Conservation (phyloP, 2,888 invertebrate genomes). For the Emmelina monodactyla region DNA sequence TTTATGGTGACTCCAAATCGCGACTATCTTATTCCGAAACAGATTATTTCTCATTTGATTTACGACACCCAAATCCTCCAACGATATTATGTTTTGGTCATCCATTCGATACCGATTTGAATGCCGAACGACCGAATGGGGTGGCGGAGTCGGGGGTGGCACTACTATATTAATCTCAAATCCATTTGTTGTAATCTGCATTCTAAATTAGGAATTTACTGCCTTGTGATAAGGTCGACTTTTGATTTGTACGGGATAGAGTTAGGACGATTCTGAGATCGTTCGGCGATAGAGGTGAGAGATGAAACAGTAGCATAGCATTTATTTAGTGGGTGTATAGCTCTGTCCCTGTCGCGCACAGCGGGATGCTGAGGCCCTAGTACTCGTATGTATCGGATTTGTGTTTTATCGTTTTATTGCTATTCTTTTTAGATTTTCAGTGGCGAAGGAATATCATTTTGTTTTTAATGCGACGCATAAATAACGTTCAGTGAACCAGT, state of each 20-base stretch:
- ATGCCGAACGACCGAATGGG: slow-evolving; percentile 63
- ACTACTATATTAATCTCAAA: slow-evolving; percentile 66
- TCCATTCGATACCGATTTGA: slow-evolving; percentile 68
- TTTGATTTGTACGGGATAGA: slow-evolving; percentile 41
- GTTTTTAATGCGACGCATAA: slow-evolving; percentile 62
- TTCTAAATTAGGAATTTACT: slow-evolving; percentile 39
- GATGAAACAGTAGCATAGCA: slow-evolving; percentile 65
- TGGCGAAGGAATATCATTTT: slow-evolving; percentile 65
- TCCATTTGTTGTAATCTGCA: slow-evolving; percentile 62
- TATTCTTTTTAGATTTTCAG: slow-evolving; percentile 68
- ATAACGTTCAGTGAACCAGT: slow-evolving; percentile 53
- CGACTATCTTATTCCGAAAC: slow-evolving; percentile 65
- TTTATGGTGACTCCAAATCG: slow-evolving; percentile 55
- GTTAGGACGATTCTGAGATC: slow-evolving; percentile 62
- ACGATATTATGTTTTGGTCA: slow-evolving; percentile 68
- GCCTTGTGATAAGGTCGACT: slow-evolving; percentile 37
- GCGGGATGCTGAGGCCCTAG: slow-evolving; percentile 57
- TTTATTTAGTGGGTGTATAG: slow-evolving; percentile 59
- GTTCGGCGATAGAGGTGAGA: slow-evolving; percentile 62
- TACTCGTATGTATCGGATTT: slow-evolving; percentile 67
- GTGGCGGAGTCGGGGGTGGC: slow-evolving; percentile 61
- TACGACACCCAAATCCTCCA: slow-evolving; percentile 63
- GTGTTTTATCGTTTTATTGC: slow-evolving; percentile 68
- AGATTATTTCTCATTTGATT: slow-evolving; percentile 69
- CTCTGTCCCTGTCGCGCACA: slow-evolving; percentile 48